Conservation (phyloP, 23 tunicate species). For the Clavelina lepadiformis region DNA sequence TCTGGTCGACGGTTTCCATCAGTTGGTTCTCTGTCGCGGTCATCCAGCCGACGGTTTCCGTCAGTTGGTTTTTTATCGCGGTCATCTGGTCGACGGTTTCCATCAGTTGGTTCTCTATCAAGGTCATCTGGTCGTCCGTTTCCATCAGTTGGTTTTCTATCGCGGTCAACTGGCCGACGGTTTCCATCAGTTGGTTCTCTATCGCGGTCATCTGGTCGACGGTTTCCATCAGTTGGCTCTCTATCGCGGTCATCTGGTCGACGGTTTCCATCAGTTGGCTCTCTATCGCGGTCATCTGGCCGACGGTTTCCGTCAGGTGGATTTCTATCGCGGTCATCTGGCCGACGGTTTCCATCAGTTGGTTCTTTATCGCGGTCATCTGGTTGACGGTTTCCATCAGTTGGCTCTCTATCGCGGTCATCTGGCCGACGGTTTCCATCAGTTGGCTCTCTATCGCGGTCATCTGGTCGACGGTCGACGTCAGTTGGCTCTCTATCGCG, state of each 20-base stretch:
- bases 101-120: not conserved
- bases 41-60: not conserved
- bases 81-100: not conserved
- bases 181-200: not conserved
- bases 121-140: not conserved
- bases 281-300: not conserved
- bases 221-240: not conserved
- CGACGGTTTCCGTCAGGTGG: not conserved
- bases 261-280: not conserved
- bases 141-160: not conserved
- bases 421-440: not conserved
- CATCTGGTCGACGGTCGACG: not conserved
- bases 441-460: not conserved
- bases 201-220: not conserved
- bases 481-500: not conserved
- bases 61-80: not conserved
- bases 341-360: not conserved
- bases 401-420: constrained; percentile 1
- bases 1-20: not conserved
- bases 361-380: not conserved
- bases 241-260: not conserved
- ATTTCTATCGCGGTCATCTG: not conserved
- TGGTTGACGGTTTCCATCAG: not conserved
- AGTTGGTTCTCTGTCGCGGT: not conserved
- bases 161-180: not conserved